phyloP scores from a whole-genome alignment of 2,113 vertebrate species.

The Barnardius zonarius region DNA sequence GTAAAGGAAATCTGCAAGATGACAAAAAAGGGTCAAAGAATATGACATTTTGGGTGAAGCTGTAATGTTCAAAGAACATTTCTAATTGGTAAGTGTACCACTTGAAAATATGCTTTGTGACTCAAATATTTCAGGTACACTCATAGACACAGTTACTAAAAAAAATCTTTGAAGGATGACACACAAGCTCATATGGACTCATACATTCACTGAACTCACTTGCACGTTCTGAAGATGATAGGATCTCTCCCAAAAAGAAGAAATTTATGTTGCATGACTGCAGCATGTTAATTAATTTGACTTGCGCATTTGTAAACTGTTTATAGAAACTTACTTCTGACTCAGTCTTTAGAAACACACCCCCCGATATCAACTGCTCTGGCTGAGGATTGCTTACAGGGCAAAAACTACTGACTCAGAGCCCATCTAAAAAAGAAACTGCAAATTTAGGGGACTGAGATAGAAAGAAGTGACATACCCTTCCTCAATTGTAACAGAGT shows the following conservation, averaged over 20 bases:
- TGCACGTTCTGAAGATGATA: not conserved
- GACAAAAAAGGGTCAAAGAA: conserved; percentile 11
- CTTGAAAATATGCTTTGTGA: not conserved
- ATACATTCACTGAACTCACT: not conserved
- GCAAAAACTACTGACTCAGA: not conserved
- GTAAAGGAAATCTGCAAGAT: not conserved
- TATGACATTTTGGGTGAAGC: not conserved
- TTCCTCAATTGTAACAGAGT: conserved; percentile 91
- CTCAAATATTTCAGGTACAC: not conserved
- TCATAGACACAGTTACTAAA: not conserved
- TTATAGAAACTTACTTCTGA: not conserved
- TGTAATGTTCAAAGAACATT: not conserved
- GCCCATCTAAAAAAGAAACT: not conserved
- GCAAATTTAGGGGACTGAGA: not conserved
- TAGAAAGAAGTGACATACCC: conserved; percentile 79
- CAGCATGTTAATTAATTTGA: not conserved
- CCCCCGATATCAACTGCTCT: not conserved
- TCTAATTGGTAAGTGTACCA: not conserved
- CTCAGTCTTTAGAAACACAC: not conserved
- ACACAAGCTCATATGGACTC: not conserved
- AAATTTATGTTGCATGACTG: not conserved
- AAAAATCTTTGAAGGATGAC: not conserved
- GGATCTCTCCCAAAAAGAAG: not conserved
- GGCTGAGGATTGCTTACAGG: not conserved
- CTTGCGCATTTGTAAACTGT: not conserved